Evolutionary conservation across 1,140 invertebrate species (phyloP).

Genomic region (Drosophila lowei): DNA sequence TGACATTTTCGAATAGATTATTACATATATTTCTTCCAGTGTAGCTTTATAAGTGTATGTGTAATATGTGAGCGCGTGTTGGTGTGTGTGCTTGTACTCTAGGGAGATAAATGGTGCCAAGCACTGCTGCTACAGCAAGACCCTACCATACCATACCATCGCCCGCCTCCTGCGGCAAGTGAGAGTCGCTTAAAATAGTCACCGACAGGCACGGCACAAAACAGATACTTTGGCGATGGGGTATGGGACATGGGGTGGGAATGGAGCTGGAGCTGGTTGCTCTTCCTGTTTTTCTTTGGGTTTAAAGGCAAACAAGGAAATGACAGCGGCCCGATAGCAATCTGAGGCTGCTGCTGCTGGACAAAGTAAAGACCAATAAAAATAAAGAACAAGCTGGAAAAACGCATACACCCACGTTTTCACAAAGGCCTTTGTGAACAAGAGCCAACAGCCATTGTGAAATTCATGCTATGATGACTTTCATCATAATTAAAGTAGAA

Average conservation of each 20-base stretch:
- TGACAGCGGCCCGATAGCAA: slow-evolving; percentile 57
- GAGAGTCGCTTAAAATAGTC: slow-evolving; percentile 55
- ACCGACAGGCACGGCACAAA: slow-evolving; percentile 43
- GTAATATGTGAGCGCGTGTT: slow-evolving; percentile 8
- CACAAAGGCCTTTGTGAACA: slow-evolving; percentile 32
- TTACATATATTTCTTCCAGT: not conserved
- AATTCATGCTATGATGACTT: slow-evolving; percentile 42
- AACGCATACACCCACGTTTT: slow-evolving; percentile 4
- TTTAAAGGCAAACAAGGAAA: slow-evolving; percentile 60
- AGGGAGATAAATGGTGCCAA: slow-evolving; percentile 59
- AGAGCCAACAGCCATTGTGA: slow-evolving; percentile 59
- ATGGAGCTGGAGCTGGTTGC: slow-evolving; percentile 24
- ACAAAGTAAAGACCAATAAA: slow-evolving; percentile 42
- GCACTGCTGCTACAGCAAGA: slow-evolving; percentile 35
- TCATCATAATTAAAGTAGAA: slow-evolving; percentile 63
- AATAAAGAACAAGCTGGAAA: slow-evolving; percentile 25
- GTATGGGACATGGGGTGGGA: not conserved
- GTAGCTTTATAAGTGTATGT: slow-evolving; percentile 14
- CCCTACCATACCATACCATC: not conserved
- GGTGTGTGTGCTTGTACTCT: slow-evolving; percentile 24
- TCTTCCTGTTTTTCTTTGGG: slow-evolving; percentile 33
- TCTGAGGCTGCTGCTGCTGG: slow-evolving; percentile 29
- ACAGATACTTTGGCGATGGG: slow-evolving; percentile 32
- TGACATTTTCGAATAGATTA: no score
- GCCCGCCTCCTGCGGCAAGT: slow-evolving; percentile 5